phyloP scores from a whole-genome alignment of 2,113 vertebrate species.

The Sinocyclocheilus anshuiensis region DNA sequence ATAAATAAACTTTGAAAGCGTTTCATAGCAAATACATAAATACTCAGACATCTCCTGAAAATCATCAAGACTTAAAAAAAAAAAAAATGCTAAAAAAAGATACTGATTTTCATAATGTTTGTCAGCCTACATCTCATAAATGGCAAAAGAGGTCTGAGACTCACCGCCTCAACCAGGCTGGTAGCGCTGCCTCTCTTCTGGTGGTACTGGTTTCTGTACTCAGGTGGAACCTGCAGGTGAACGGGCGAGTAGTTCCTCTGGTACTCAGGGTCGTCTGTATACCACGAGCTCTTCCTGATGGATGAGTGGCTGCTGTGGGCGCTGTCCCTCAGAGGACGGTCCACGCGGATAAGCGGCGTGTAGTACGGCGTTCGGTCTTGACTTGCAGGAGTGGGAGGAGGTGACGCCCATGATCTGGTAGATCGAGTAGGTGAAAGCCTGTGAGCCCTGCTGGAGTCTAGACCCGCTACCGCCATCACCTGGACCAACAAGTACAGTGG shows the following conservation, averaged over 20 bases:
- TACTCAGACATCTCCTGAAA: not conserved
- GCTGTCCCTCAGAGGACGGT: constrained; percentile 84
- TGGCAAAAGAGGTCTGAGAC: constrained; percentile 50
- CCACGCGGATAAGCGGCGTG: constrained; percentile 95
- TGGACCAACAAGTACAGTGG: constrained; percentile 57
- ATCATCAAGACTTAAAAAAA: too few species aligned
- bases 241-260: constrained; percentile 88
- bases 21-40: not conserved
- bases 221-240: constrained; percentile 89
- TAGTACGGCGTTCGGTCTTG: constrained; percentile 88
- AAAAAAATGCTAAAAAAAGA: too few species aligned
- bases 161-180: constrained; percentile 96
- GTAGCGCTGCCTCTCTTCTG: constrained; percentile 96
- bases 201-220: constrained; percentile 89
- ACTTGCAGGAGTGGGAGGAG: constrained; percentile 88
- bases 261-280: constrained; percentile 90
- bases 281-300: constrained; percentile 93
- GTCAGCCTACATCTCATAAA: not conserved
- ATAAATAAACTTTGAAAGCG: too few species aligned
- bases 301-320: constrained; percentile 85
- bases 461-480: constrained; percentile 98
- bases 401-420: constrained; percentile 94
- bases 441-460: constrained; percentile 93
- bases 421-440: constrained; percentile 92
- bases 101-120: too few species aligned